These are phyloP conservation scores for Dreissena polymorpha DNA, from an alignment of 1,140 invertebrate species.

Conservation along the genomic window DNA sequence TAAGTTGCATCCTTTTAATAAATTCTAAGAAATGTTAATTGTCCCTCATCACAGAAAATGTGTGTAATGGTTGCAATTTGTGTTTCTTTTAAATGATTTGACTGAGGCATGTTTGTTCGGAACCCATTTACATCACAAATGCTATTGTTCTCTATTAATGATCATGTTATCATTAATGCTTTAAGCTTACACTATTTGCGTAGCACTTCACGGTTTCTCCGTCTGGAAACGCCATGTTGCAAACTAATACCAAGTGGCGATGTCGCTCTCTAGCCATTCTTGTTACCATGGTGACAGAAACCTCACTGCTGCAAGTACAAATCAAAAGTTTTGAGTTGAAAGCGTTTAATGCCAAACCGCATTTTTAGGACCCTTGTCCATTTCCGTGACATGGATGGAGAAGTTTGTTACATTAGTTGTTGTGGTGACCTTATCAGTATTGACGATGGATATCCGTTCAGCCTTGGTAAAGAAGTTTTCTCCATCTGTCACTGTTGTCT, in stretches of 20 bases:
- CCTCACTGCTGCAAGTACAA: conserved; percentile 27
- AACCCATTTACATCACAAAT: background rate
- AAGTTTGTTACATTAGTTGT: conserved; percentile 41
- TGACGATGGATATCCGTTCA: conserved; percentile 48
- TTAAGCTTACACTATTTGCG: conserved; percentile 43
- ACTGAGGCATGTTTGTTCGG: background rate
- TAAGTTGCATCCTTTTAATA: too few relatives aligned
- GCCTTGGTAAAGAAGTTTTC: background rate
- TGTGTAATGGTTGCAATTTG: too few relatives aligned
- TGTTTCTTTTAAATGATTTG: background rate
- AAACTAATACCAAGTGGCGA: conserved; percentile 31
- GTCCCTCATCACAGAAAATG: too few relatives aligned
- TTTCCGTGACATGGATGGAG: conserved; percentile 44
- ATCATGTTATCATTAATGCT: conserved; percentile 7
- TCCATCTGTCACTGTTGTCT: conserved; percentile 48
- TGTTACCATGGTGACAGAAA: conserved; percentile 39
- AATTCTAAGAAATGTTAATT: too few relatives aligned
- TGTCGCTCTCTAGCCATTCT: background rate
- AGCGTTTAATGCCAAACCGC: conserved; percentile 49
- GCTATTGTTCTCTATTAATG: background rate
- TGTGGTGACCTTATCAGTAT: conserved; percentile 50
- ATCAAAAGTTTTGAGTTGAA: conserved; percentile 43
- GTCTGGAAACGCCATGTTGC: conserved; percentile 9
- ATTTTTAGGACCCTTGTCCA: conserved; percentile 46
- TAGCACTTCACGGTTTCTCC: conserved; percentile 51